A percentile compares a stretch with the other conserved stretches of the same genome.
Evolutionary conservation across 2,888 invertebrate species (phyloP).

Genomic region (Neoascia interrupta): DNA sequence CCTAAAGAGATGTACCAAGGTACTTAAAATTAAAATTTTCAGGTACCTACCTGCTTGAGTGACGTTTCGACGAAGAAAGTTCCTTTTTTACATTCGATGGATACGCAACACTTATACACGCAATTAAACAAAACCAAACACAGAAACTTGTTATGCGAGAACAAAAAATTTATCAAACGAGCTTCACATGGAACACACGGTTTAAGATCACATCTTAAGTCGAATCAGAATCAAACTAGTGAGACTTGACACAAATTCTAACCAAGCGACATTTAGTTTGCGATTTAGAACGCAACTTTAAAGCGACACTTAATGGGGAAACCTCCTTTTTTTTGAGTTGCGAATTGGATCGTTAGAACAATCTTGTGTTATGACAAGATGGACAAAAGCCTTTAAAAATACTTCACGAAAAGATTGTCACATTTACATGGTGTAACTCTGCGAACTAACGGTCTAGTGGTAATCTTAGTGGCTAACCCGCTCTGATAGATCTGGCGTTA

Average conservation of each 20-base stretch:
- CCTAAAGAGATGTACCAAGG: too few species aligned
- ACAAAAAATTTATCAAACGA: too few species aligned
- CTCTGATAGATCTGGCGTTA: too few species aligned
- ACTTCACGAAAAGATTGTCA: too few species aligned
- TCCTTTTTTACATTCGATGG: not conserved
- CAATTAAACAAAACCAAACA: constrained; percentile 1
- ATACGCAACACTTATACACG: not conserved
- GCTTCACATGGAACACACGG: constrained; percentile 3
- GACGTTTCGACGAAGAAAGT: constrained; percentile 19
- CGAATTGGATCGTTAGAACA: too few species aligned
- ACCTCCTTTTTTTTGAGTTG: too few species aligned
- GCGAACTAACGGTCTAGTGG: too few species aligned
- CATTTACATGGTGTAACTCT: too few species aligned
- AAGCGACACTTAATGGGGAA: not conserved
- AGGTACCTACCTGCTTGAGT: constrained; percentile 12
- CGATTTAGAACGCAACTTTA: constrained; percentile 6
- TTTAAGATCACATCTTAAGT: constrained; percentile 1
- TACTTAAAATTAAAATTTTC: too few species aligned
- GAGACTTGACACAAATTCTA: constrained; percentile 37
- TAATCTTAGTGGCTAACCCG: too few species aligned
- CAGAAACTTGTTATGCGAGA: constrained; percentile 2
- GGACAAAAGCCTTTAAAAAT: too few species aligned
- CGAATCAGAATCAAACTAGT: not conserved
- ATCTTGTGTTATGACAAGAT: too few species aligned
- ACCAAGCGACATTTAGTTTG: constrained; percentile 2